Conservation (phyloP, 2,797 vertebrate genomes). For the Accipiter superciliosus region DNA sequence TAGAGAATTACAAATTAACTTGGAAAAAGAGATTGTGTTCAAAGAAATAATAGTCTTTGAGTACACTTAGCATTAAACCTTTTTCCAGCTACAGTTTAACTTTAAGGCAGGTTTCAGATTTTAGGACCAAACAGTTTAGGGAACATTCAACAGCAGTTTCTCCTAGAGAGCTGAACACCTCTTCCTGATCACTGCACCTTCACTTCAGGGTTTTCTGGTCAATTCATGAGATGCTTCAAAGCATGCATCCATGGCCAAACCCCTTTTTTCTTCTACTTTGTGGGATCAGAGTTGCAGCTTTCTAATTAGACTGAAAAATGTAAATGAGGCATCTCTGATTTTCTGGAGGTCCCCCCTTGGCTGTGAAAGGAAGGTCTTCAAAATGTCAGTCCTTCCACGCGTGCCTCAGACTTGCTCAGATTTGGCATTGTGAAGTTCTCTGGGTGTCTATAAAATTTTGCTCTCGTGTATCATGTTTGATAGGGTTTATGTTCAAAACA, state of each 20-base stretch:
- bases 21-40: neutral
- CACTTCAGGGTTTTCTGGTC: neutral
- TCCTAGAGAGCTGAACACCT: neutral
- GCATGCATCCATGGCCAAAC: rapidly evolving
- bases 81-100: neutral
- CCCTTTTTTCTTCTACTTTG: neutral
- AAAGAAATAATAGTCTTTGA: neutral
- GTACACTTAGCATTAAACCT: neutral
- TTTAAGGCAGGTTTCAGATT: neutral
- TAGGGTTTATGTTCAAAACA: neutral
- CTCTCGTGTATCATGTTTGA: rapidly evolving
- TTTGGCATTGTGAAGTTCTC: neutral
- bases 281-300: neutral
- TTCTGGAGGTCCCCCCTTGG: neutral
- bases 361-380: neutral
- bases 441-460: neutral
- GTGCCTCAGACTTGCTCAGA: neutral
- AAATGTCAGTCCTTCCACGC: neutral
- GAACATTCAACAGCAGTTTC: neutral
- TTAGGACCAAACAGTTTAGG: too few relatives aligned
- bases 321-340: neutral
- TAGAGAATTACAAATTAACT: neutral
- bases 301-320: neutral
- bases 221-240: neutral
- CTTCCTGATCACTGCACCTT: neutral